Base-by-base conservation (phyloP, 2,888 invertebrate genomes). In the Molorchus minor region DNA sequence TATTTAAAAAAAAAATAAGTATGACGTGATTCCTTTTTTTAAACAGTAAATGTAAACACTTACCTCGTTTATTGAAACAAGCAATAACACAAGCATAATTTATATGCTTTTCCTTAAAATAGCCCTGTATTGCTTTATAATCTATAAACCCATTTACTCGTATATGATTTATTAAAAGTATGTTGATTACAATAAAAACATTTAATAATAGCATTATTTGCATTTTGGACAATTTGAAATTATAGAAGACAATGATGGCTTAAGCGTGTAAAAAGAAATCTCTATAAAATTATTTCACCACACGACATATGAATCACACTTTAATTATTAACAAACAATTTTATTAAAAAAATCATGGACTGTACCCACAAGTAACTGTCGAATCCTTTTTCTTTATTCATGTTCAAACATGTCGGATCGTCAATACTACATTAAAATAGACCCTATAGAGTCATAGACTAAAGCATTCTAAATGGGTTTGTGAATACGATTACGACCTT, bases 11-110 rank as follows among this genome's bases (percentile, higher is more conserved):
- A n/a, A n/a, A n/a, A n/a, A n/a, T n/a, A n/a, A n/a, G n/a, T n/a
- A n/a, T n/a, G n/a, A n/a, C n/a, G n/a, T n/a, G n/a, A n/a, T n/a
- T n/a, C n/a, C n/a, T n/a, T n/a, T n/a, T n/a, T n/a, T n/a, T n/a
- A n/a, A n/a, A n/a, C n/a, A 25, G 8, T 8, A 25, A 5, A 33
- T 45, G 5, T 10, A 12, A 16, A 17, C 25, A 52, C 59, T 36
- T 46, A 72, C 68, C 71, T 59, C 40, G 47, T 44, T 59, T 56
- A 19, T 46, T 51, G 4, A 63, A 67, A 61, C 69, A 71, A 5
- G 64, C 69, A 47, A 71, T 54, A 40, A 71, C 54, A 29, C 41
- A 53, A n/a, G 60, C 68, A 43, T 55, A 58, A 40, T 64, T 65
- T 33, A 62, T 61, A 10, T 33, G 54, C 62, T 69, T 69, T 29